Evolutionary conservation across 2,888 invertebrate species (phyloP), one percentile per base, ranked within the genome.

Genomic region (Oegoconia quadripuncta): DNA sequence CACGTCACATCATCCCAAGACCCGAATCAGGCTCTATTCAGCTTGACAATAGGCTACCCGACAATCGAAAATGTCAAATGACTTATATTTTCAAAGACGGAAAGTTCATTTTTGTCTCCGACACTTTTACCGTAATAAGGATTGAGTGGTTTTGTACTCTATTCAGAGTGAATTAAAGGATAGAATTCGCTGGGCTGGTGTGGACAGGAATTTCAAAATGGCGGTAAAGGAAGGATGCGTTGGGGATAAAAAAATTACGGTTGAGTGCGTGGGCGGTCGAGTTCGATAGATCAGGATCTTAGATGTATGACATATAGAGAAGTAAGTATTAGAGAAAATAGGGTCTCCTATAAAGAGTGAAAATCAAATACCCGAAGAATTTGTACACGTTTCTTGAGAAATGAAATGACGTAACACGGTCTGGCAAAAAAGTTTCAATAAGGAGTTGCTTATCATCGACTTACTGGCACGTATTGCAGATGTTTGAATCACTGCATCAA

Each of bases 21-120:
- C 71, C 71, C 68, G 65, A 78, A 79, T 78, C 74, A 74, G 64
- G 64, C 64, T 63, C 74, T 73, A 74, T 78, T 75, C 76, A 71
- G 43, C 48, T 45, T 49, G 47, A 71, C 64, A 78, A 75, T 71
- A 66, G 64, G 52, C 50, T 49, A 49, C 55, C 58, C 52, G 58
- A 60, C 57, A 58, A 59, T 50, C 48, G 44, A 60, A 59, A 63
- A 51, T 54, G 60, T 60, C 55, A 62, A 60, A 57, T 50, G 48
- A 50, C 55, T 70, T 63, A 61, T 75, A 76, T 73, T 59, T 44
- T 56, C 37, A 53, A 32, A 42, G 38, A 35, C 55, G 52, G 66
- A 72, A 63, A 69, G 75, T 74, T 58, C 58, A 68, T 59, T 68
- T 67, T 64, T 48, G 38, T 42, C 36, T 46, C 39, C 4, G 12